Conservation (phyloP, 1,140 invertebrate species). For the Lordiphosa stackelbergi region DNA sequence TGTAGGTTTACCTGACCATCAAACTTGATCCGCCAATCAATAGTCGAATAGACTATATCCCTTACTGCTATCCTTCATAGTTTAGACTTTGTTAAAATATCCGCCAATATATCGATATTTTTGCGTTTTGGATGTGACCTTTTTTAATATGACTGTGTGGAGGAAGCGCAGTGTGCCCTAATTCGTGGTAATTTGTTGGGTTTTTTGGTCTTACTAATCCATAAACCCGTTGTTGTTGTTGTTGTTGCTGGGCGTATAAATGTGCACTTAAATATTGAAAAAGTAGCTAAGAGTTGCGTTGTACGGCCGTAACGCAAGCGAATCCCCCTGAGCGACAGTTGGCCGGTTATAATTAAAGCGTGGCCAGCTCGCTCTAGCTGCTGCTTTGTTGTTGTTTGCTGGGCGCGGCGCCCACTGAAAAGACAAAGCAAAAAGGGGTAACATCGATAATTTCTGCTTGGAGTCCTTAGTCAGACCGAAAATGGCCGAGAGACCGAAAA, state of each 20-base stretch:
- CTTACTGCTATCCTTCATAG: no score
- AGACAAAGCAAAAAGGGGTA: slow-evolving; percentile 30
- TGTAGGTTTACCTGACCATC: no score
- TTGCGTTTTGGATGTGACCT: no score
- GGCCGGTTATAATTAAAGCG: not conserved
- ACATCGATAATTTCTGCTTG: slow-evolving; percentile 33
- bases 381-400: slow-evolving; percentile 39
- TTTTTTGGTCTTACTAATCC: no score
- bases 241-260: slow-evolving; percentile 23
- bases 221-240: no score
- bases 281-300: slow-evolving; percentile 34
- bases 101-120: no score
- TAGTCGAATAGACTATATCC: no score
- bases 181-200: no score
- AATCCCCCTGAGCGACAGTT: slow-evolving; percentile 11
- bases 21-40: no score
- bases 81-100: no score
- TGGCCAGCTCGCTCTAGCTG: slow-evolving; percentile 4
- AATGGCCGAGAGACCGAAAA: slow-evolving; percentile 73
- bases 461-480: slow-evolving; percentile 6
- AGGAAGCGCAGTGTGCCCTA: no score
- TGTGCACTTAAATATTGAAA: slow-evolving; percentile 32
- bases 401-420: slow-evolving; percentile 65
- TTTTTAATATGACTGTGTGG: no score
- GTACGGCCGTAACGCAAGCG: slow-evolving; percentile 19